phyloP scores from a whole-genome alignment of 2,113 vertebrate genomes.

The Anser brachyrhynchus region DNA sequence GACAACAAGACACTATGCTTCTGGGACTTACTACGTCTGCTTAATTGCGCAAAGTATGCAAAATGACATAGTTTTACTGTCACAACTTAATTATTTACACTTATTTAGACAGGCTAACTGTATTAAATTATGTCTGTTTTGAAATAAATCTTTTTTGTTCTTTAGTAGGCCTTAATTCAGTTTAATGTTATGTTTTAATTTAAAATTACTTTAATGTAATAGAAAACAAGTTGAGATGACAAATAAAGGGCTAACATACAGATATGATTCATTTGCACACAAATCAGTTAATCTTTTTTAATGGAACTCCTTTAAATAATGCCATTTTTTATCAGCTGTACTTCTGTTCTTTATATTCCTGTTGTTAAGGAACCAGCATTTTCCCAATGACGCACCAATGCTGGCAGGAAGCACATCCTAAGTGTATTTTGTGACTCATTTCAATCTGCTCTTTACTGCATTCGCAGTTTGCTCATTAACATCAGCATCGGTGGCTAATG shows the following conservation, averaged over 20 bases:
- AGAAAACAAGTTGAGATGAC: constrained; percentile 19
- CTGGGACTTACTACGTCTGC: background rate
- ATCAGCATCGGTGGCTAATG: constrained; percentile 74
- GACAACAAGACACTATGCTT: background rate
- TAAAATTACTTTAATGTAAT: constrained; percentile 48
- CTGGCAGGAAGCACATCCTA: constrained; percentile 71
- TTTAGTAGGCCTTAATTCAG: background rate
- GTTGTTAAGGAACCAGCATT: constrained; percentile 72
- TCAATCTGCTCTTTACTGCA: constrained; percentile 71
- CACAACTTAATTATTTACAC: constrained; percentile 31
- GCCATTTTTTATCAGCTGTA: background rate
- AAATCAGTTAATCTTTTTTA: constrained; percentile 50
- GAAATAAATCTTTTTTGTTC: background rate
- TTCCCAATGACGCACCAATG: constrained; percentile 71
- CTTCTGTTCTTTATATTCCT: constrained; percentile 48
- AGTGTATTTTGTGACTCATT: constrained; percentile 80
- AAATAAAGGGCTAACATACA: constrained; percentile 6
- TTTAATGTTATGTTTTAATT: constrained; percentile 38
- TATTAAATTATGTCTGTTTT: constrained; percentile 9
- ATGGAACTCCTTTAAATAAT: constrained; percentile 37
- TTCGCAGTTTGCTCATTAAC: constrained; percentile 76
- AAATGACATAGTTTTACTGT: background rate
- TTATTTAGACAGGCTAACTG: constrained; percentile 22
- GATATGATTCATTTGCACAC: constrained; percentile 45
- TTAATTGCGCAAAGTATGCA: background rate